Conservation (phyloP, 2,797 vertebrate genomes). For the Florisuga fusca region DNA sequence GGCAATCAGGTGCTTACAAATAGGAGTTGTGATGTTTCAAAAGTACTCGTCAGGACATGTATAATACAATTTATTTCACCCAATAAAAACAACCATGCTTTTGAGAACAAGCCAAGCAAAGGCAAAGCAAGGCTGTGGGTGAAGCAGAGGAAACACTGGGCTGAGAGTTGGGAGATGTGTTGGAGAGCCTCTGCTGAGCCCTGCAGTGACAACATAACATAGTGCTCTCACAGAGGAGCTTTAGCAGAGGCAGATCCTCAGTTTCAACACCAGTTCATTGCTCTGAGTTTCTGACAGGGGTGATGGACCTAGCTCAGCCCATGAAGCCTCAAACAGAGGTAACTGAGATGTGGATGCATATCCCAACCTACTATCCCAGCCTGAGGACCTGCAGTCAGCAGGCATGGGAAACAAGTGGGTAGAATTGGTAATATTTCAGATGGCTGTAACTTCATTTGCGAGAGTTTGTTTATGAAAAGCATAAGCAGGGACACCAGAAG, state of each 20-base stretch:
- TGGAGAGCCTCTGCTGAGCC: background rate
- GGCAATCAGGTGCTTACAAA: background rate
- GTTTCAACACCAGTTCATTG: background rate
- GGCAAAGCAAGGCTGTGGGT: background rate
- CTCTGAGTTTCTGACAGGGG: background rate
- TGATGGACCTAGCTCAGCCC: fast-evolving
- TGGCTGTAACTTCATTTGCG: background rate
- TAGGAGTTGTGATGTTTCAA: background rate
- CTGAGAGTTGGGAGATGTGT: background rate
- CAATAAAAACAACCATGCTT: background rate
- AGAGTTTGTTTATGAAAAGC: background rate
- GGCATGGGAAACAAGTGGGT: background rate
- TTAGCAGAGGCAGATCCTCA: background rate
- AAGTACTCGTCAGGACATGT: background rate
- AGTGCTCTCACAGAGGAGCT: background rate
- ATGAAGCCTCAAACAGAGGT: background rate
- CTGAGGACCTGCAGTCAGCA: background rate
- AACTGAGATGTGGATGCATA: background rate
- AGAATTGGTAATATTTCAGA: background rate
- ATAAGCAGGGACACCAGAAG: background rate
- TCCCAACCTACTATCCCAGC: background rate
- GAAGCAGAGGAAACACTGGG: background rate
- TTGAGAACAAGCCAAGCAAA: background rate
- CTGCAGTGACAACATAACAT: background rate
- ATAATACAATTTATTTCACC: background rate